These are phyloP conservation scores for Micronycteris hirsuta DNA, from an alignment of 2,113 vertebrate species.

Conservation along the genomic window DNA sequence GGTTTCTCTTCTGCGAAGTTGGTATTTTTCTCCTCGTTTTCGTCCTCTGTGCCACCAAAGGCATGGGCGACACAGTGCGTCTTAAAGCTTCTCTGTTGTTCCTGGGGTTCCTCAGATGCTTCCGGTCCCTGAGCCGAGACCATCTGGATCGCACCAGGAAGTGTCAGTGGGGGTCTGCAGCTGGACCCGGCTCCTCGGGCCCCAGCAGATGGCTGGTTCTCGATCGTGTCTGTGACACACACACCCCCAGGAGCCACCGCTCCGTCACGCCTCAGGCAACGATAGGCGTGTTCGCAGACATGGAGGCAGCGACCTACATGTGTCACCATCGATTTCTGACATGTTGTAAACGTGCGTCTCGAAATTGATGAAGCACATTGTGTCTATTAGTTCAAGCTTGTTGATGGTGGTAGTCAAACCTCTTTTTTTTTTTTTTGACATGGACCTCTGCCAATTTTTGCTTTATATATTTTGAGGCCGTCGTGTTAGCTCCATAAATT, in stretches of 20 bases:
- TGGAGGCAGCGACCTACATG: neutral
- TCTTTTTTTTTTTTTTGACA: neutral
- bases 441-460: neutral
- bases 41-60: neutral
- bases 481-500: neutral
- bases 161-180: neutral
- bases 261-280: neutral
- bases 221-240: neutral
- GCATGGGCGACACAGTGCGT: fast-evolving
- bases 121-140: neutral
- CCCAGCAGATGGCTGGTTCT: neutral
- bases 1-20: neutral
- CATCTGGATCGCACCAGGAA: neutral
- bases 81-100: neutral
- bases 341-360: neutral
- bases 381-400: neutral
- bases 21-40: neutral
- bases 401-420: neutral
- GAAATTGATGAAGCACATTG: neutral
- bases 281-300: neutral
- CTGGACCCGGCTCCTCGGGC: neutral
- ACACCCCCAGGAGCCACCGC: too few relatives aligned
- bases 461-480: neutral
- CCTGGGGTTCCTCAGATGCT: neutral
- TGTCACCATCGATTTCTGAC: neutral